These are phyloP conservation scores for Neuroterus valhalla DNA, from an alignment of 1,140 invertebrate species.

Conservation along the genomic window DNA sequence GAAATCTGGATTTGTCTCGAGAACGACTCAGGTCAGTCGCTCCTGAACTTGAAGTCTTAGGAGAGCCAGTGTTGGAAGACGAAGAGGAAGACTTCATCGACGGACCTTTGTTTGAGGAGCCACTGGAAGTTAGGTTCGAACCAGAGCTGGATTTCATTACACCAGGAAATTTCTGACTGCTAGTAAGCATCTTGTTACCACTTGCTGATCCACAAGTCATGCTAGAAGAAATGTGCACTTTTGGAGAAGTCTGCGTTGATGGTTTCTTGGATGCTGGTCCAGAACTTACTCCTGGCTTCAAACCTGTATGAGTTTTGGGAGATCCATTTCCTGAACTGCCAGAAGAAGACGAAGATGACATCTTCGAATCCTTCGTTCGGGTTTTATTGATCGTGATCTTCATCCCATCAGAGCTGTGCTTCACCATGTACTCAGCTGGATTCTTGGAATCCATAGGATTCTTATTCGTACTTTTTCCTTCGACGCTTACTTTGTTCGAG, in stretches of 20 bases:
- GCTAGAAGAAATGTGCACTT: conserved; percentile 60
- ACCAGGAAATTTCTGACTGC: conserved; percentile 73
- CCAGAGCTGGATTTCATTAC: conserved; percentile 60
- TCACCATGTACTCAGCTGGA: conserved; percentile 88
- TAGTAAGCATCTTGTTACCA: conserved; percentile 61
- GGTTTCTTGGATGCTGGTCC: conserved; percentile 88
- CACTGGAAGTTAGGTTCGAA: conserved; percentile 52
- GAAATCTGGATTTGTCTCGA: conserved; percentile 75
- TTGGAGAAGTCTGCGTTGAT: conserved; percentile 72
- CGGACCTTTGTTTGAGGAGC: conserved; percentile 54
- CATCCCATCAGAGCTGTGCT: conserved; percentile 88
- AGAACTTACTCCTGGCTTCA: conserved; percentile 89
- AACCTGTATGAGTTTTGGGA: conserved; percentile 86
- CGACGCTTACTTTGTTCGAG: conserved; percentile 64
- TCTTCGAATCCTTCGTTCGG: conserved; percentile 78
- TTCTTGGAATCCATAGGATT: conserved; percentile 81
- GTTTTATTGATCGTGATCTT: conserved; percentile 94
- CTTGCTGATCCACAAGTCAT: conserved; percentile 50
- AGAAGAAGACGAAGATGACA: conserved; percentile 60
- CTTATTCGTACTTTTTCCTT: conserved; percentile 76
- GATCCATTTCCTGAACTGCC: conserved; percentile 76
- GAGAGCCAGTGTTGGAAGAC: conserved; percentile 62
- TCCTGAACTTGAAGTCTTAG: conserved; percentile 69
- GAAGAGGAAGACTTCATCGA: conserved; percentile 69
- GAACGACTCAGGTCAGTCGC: conserved; percentile 77